Evolutionary conservation across 2,797 vertebrate species (phyloP), one percentile per base, ranked within the genome.

Genomic region (Syndactyla subalaris): DNA sequence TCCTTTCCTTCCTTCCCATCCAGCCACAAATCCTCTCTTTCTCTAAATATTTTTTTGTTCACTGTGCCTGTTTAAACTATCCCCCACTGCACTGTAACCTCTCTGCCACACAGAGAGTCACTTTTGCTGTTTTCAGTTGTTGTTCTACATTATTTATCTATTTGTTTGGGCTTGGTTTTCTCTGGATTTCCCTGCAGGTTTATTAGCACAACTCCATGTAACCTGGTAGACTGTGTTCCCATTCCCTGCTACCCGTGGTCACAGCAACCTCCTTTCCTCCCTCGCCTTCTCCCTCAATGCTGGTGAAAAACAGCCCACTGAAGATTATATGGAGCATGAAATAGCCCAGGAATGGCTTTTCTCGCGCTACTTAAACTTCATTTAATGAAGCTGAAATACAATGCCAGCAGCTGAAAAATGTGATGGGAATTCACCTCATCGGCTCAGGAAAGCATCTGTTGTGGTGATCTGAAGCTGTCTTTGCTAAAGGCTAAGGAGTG

Each of bases 361-460:
- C 92, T 92, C 1, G 6, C 2, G 66, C 94, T 90, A 78, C 93
- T 97, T 97, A 96, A 96, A 96, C 96, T 97, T 96, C 92, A 95
- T 95, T 96, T 95, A 96, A 97, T 96, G 96, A 96, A 96, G 93
- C 96, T 95, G 97, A 96, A 94, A 95, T 93, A 95, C 96, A 93
- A 92, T 68, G 90, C 94, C 80, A 93, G 94, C 96, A 96, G 92
- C 95, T 96, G 93, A 96, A 90, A 97, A 93, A 93, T 83, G 94
- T 20, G 92, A 80, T 83, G 85, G 92, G 93, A 95, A 92, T 91
- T 94, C 87, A 92, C 84, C 88, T 90, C 89, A 66, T 62, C 39
- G 39, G 88, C 85, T 96, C 79, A 62, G 95, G 68, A 67, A 85
- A 94, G 92, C 96, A 91, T 95, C 93, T 96, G 93, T 93, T 90